These are phyloP conservation scores for Chrosomus eos DNA, from an alignment of 2,797 vertebrate genomes.

Conservation along the genomic window DNA sequence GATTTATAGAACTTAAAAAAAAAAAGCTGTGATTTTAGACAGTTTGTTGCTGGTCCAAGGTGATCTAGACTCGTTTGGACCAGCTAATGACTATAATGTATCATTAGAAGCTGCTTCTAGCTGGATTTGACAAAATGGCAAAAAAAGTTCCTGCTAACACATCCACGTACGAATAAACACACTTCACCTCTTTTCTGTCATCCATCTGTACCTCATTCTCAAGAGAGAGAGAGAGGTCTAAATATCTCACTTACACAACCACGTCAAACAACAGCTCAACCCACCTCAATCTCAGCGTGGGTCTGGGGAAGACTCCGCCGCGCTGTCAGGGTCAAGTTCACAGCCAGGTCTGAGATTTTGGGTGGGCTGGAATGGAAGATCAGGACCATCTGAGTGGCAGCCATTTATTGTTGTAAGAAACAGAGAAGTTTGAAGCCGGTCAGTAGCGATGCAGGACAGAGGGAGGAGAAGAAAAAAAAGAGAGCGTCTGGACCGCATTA, in stretches of 20 bases:
- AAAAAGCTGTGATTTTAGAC: not conserved
- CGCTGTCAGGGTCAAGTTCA: slow-evolving; percentile 44
- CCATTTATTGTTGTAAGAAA: slow-evolving; percentile 80
- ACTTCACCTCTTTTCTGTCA: slow-evolving; percentile 58
- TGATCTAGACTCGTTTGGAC: not conserved
- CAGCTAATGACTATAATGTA: not conserved
- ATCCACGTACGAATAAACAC: slow-evolving; percentile 60
- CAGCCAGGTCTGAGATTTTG: slow-evolving; percentile 45
- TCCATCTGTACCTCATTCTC: slow-evolving; percentile 72
- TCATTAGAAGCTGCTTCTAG: not conserved
- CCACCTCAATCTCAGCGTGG: slow-evolving; percentile 22
- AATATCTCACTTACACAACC: slow-evolving; percentile 72
- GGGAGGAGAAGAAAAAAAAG: slow-evolving; percentile 62
- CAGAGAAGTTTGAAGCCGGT: slow-evolving; percentile 80
- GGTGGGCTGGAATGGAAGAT: slow-evolving; percentile 63
- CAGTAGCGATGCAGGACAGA: slow-evolving; percentile 73
- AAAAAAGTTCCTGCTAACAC: slow-evolving; percentile 1
- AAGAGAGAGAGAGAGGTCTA: slow-evolving; percentile 65
- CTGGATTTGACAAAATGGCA: slow-evolving; percentile 1
- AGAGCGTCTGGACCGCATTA: slow-evolving; percentile 79
- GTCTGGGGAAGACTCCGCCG: not conserved
- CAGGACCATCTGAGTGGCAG: slow-evolving; percentile 68
- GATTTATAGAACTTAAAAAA: not conserved
- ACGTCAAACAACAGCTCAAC: slow-evolving; percentile 65
- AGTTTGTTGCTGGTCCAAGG: not conserved